These are phyloP conservation scores for Sipha maydis DNA, from an alignment of 2,888 invertebrate species.

Conservation along the genomic window DNA sequence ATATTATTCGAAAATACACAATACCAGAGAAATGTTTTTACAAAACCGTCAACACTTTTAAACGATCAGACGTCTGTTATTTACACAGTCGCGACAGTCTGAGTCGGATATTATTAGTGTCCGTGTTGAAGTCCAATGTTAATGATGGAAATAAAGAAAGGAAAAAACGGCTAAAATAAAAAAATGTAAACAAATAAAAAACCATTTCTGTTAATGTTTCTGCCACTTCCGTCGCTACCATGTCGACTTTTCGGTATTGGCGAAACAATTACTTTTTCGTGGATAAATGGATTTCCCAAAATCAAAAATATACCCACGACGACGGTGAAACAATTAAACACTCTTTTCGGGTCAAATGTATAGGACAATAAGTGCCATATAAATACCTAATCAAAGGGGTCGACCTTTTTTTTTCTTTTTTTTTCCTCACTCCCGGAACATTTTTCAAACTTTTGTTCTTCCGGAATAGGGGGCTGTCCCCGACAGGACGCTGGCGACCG, in stretches of 20 bases:
- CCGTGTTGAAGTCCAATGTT: neutral
- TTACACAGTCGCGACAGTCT: neutral
- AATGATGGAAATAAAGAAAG: neutral
- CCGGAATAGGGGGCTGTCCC: constrained; percentile 43
- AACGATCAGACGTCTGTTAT: neutral
- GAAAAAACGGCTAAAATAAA: neutral
- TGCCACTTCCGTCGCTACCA: neutral
- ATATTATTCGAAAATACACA: too few species aligned
- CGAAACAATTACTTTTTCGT: constrained; percentile 35
- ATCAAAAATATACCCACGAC: constrained; percentile 52
- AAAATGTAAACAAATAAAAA: constrained; percentile 51
- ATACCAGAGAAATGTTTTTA: too few species aligned
- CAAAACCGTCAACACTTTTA: neutral
- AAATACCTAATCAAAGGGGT: constrained; percentile 61
- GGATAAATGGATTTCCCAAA: constrained; percentile 41
- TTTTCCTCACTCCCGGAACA: constrained; percentile 37
- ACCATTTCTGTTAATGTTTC: constrained; percentile 29
- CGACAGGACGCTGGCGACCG: constrained; percentile 55
- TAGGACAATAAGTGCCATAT: constrained; percentile 58
- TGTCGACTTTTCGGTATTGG: neutral
- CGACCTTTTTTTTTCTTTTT: constrained; percentile 31
- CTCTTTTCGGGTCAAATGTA: constrained; percentile 56
- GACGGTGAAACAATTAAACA: constrained; percentile 55
- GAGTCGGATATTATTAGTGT: neutral
- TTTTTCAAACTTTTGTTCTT: constrained; percentile 60